Conservation (phyloP, 1,140 invertebrate species). For the Cydia fagiglandana region DNA sequence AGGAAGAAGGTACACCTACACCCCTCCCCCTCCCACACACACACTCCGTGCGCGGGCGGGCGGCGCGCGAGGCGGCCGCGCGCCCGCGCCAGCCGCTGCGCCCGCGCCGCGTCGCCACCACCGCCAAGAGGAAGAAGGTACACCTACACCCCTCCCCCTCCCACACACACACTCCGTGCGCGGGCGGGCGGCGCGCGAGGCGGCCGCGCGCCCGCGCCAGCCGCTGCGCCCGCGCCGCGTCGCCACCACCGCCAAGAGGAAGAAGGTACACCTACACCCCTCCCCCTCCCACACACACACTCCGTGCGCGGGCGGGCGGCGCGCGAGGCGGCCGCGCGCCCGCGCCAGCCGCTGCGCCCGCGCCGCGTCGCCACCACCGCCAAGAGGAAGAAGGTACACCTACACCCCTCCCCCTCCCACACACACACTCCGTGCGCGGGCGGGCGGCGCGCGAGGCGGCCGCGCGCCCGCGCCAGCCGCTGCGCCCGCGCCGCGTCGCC, state of each 20-base stretch:
- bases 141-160: neutral
- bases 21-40: too few relatives aligned
- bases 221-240: too few relatives aligned
- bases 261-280: too few relatives aligned
- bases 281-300: too few relatives aligned
- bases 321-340: conserved; percentile 89
- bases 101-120: conserved; percentile 94
- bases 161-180: neutral
- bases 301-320: conserved; percentile 76
- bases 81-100: conserved; percentile 96
- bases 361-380: conserved; percentile 94
- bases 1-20: too few relatives aligned
- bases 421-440: neutral
- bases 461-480: too few relatives aligned
- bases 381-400: conserved; percentile 92
- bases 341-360: conserved; percentile 95
- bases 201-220: too few relatives aligned
- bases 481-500: too few relatives aligned
- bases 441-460: too few relatives aligned
- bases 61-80: conserved; percentile 87
- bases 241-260: too few relatives aligned
- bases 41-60: conserved; percentile 41
- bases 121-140: conserved; percentile 96
- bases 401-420: neutral
- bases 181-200: too few relatives aligned